phyloP scores from a whole-genome alignment of 35 echinoderm and acorn worm genomes.

The Heliocidaris erythrogramma region DNA sequence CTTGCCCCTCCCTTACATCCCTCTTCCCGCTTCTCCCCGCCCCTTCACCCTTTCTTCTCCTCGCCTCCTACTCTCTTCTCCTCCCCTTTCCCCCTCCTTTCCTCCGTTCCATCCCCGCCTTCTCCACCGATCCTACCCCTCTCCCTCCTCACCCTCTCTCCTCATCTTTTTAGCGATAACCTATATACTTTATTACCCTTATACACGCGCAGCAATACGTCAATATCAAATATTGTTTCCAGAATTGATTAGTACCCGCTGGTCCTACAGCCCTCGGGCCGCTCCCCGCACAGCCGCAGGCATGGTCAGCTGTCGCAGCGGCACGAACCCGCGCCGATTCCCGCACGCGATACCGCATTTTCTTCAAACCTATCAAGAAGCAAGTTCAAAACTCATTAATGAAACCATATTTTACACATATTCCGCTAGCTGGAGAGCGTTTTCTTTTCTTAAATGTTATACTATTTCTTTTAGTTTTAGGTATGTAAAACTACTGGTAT shows the following conservation, averaged over 20 bases:
- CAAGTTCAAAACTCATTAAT: neutral
- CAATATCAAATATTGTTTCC: neutral
- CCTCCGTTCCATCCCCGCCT: no score
- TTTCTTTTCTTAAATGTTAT: no score
- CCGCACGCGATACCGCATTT: neutral
- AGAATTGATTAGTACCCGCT: neutral
- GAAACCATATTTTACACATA: no score
- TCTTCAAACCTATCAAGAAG: neutral
- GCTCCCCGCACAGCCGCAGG: neutral
- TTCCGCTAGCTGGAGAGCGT: no score
- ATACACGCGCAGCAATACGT: neutral
- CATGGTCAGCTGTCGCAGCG: neutral
- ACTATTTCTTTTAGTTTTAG: no score
- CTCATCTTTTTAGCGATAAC: no score
- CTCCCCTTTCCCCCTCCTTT: no score
- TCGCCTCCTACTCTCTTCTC: no score
- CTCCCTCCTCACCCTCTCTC: no score
- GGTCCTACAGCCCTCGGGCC: neutral
- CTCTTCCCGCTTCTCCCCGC: neutral
- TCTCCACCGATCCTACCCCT: no score
- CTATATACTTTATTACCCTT: neutral
- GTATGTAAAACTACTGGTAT: no score
- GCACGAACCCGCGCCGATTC: neutral
- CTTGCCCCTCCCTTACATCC: neutral
- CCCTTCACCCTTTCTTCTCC: no score